These are phyloP conservation scores for Dorcus parallelipipedus DNA, from an alignment of 2,888 invertebrate species.

Conservation along the genomic window DNA sequence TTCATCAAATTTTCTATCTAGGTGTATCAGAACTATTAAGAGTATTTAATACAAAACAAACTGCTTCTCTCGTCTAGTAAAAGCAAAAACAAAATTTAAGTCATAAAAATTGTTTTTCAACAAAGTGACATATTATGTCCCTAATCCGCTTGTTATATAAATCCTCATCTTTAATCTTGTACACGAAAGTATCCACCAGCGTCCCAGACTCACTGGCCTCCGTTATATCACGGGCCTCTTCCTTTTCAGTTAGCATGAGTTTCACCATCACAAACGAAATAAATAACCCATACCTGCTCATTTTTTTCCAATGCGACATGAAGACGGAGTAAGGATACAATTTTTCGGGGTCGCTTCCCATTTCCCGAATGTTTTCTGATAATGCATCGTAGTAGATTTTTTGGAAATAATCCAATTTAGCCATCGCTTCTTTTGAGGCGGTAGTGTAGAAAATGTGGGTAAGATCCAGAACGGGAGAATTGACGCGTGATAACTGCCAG, in stretches of 20 bases:
- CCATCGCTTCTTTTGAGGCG: constrained; percentile 27
- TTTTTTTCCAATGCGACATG: constrained; percentile 32
- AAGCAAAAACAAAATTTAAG: no score
- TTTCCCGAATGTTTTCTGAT: constrained; percentile 24
- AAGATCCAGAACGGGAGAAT: constrained; percentile 34
- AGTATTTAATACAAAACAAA: no score
- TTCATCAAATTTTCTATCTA: no score
- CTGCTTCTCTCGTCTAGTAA: no score
- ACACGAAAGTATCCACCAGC: no score
- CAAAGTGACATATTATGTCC: no score
- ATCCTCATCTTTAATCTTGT: no score
- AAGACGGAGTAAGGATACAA: constrained; percentile 34
- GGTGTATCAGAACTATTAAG: no score
- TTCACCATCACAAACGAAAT: constrained; percentile 25
- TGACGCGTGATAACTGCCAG: constrained; percentile 30
- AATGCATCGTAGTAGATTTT: constrained; percentile 36
- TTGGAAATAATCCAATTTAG: constrained; percentile 31
- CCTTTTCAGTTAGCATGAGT: constrained; percentile 24
- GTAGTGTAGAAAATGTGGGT: constrained; percentile 35
- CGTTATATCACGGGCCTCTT: constrained; percentile 6
- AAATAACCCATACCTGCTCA: constrained; percentile 26
- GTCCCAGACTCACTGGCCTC: no score
- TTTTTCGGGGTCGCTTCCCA: constrained; percentile 33
- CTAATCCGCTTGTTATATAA: no score
- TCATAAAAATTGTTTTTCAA: no score